Conservation (phyloP, 2,888 invertebrate genomes). For the Matsumyia berberina region DNA sequence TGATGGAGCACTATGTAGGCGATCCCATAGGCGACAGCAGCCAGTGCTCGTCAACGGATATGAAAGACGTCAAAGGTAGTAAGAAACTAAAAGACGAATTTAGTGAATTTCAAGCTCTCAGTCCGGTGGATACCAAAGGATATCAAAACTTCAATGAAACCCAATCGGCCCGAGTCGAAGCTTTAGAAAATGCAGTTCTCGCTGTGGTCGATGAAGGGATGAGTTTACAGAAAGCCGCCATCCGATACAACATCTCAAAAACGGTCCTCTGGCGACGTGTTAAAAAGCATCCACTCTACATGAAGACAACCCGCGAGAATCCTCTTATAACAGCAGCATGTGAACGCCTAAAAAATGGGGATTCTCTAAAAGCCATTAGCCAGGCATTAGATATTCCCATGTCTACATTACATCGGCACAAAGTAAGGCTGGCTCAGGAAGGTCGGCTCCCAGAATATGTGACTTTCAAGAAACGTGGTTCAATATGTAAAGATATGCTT, state of each 20-base stretch:
- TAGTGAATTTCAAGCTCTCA: slow-evolving; percentile 70
- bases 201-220: slow-evolving; percentile 82
- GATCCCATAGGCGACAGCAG: slow-evolving; percentile 71
- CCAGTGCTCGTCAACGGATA: slow-evolving; percentile 58
- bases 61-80: slow-evolving; percentile 44
- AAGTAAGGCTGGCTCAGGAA: slow-evolving; percentile 82
- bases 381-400: slow-evolving; percentile 84
- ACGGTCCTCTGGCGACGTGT: slow-evolving; percentile 84
- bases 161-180: slow-evolving; percentile 77
- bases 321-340: slow-evolving; percentile 82
- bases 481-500: slow-evolving; percentile 82
- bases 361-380: slow-evolving; percentile 83
- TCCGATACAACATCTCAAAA: slow-evolving; percentile 83
- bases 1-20: slow-evolving; percentile 68
- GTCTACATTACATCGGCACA: slow-evolving; percentile 84
- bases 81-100: slow-evolving; percentile 71
- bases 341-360: slow-evolving; percentile 82
- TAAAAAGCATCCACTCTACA: slow-evolving; percentile 82
- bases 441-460: slow-evolving; percentile 83
- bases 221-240: slow-evolving; percentile 83
- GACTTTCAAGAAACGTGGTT: slow-evolving; percentile 82
- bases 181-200: slow-evolving; percentile 81
- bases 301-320: slow-evolving; percentile 82
- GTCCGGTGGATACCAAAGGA: slow-evolving; percentile 59
- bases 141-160: slow-evolving; percentile 70